Base-by-base conservation (phyloP, 2,113 vertebrate species). In the Asarcornis scutulata region DNA sequence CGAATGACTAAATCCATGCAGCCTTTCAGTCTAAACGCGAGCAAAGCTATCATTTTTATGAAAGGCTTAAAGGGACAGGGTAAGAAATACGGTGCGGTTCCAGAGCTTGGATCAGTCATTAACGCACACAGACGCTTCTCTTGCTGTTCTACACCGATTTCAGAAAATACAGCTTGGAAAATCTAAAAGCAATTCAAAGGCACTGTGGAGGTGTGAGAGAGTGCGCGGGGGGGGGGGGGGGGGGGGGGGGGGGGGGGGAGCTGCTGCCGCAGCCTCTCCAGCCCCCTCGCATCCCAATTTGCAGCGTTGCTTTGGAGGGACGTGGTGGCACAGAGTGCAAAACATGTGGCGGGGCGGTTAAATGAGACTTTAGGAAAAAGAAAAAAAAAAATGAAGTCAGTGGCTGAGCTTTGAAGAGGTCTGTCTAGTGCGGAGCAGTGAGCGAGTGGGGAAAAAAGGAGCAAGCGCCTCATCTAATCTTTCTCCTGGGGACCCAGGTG, bases 401-500 rank as follows among this genome's bases (percentile, higher is more conserved):
- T 83, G 66, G 68, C 91, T 91, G 83, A 60, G 93, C 95, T 96
- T 96, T 96, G 78, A 97, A 96, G 97, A 96, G 88, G 74, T 96
- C 86, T 86, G 90, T 88, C 93, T 94, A 77, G 94, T 59, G 64
- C 46, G 63, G 96, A 97, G 84, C 89, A 82, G 95, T 1, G 2
- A 95, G 91, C 27, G 4, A 91, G 95, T 52, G 67, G 71, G 94
- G 88, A 97, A 97, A 91, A 96, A 97, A 95, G 97, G 79, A 97
- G 94, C 97, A 83, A 97, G 97, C 79, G 29, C 97, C 97, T 95
- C 97, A 68, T 96, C 97, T 98, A 95, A 97, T 97, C 97, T 97
- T 98, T 92, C 96, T 98, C 96, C 97, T 97, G 97, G 98, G 97
- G 97, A 97, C 96, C 97, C 97, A 98, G 98, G 98, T 98, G 98